These are phyloP conservation scores for Lytechinus variegatus DNA, from an alignment of 35 echinoderm and acorn worm species.

Conservation along the genomic window DNA sequence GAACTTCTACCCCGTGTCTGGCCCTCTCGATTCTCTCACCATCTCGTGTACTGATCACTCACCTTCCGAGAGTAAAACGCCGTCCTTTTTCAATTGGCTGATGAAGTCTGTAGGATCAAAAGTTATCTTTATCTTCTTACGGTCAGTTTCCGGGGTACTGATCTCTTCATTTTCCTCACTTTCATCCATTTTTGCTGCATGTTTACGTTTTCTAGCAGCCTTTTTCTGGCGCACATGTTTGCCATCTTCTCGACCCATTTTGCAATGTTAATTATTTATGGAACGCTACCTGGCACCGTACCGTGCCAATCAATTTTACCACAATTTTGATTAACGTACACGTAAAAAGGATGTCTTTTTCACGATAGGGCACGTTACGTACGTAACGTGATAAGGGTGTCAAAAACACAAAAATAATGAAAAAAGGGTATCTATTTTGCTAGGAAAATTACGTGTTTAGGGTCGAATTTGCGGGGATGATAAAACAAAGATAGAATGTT, in stretches of 20 bases:
- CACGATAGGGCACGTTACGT: too few species aligned
- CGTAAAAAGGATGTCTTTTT: too few species aligned
- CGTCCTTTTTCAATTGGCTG: conserved; percentile 37
- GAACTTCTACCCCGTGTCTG: background rate
- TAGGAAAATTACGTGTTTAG: too few species aligned
- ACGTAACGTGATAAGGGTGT: too few species aligned
- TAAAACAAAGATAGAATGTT: too few species aligned
- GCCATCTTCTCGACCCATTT: conserved; percentile 18
- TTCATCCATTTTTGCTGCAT: background rate
- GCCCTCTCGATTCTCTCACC: background rate
- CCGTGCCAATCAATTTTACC: too few species aligned
- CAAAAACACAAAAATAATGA: too few species aligned
- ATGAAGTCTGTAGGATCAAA: conserved; percentile 45
- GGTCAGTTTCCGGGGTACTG: background rate
- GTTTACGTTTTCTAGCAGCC: conserved; percentile 38
- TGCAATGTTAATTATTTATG: background rate
- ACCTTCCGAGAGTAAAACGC: conserved; percentile 29
- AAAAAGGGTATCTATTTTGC: too few species aligned
- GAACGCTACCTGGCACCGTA: background rate
- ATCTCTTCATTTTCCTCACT: background rate
- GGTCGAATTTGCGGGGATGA: too few species aligned
- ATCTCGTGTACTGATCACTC: background rate
- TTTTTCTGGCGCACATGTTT: conserved; percentile 42
- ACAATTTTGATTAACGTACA: too few species aligned
- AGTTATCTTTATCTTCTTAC: background rate